Percentiles rank a stretch among this genome's conserved stretches.
These are phyloP conservation scores for Wiebesia pumilae DNA, from an alignment of 1,140 invertebrate genomes.

Conservation along the genomic window DNA sequence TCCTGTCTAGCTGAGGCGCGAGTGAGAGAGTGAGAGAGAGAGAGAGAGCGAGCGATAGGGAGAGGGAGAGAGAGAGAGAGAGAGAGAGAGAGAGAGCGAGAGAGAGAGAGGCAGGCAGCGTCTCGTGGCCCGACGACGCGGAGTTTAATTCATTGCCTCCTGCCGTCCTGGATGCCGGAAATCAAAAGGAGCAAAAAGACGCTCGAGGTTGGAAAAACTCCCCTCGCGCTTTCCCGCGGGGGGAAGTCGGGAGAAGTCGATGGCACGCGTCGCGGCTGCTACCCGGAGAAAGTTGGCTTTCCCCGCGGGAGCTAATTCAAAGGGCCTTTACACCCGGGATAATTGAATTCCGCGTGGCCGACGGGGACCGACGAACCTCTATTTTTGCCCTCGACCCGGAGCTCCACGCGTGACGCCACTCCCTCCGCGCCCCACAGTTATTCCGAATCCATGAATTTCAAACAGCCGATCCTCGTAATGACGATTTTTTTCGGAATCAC, in stretches of 20 bases:
- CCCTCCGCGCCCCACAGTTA: not conserved
- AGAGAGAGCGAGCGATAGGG: not conserved
- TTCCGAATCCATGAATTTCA: constrained; percentile 22
- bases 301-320: constrained; percentile 2
- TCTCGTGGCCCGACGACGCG: constrained; percentile 1
- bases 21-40: not conserved
- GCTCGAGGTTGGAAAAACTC: not conserved
- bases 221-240: not conserved
- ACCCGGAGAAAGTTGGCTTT: not conserved
- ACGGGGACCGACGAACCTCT: not conserved
- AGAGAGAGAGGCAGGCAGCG: not conserved
- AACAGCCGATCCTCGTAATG: constrained; percentile 4
- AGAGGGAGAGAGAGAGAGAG: not conserved
- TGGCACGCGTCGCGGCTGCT: not conserved
- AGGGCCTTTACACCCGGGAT: not conserved
- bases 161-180: not conserved
- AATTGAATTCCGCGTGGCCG: not conserved
- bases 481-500: not conserved
- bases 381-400: not conserved
- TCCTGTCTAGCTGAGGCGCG: constrained; percentile 19
- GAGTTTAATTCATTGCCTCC: constrained; percentile 43
- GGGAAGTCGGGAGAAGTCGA: not conserved
- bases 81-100: not conserved
- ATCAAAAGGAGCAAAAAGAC: not conserved
- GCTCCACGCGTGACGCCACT: not conserved